These are phyloP conservation scores for Lagopus muta DNA, from an alignment of 2,113 vertebrate genomes.

Conservation along the genomic window DNA sequence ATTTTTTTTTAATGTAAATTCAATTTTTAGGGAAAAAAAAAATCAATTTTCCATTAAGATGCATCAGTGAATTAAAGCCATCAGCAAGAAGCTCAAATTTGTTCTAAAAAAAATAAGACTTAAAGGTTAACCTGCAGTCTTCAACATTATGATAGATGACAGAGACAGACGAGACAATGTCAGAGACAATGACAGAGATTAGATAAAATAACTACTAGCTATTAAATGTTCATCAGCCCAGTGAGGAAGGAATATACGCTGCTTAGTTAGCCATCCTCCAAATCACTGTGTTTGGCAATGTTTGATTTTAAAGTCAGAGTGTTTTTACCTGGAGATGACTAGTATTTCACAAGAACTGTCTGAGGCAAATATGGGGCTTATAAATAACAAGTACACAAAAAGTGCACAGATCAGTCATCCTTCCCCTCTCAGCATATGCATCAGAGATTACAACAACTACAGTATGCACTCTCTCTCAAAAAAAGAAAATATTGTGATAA, in stretches of 20 bases:
- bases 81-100: not conserved
- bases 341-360: not conserved
- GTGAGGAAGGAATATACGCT: not conserved
- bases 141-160: not conserved
- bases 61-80: constrained; percentile 19
- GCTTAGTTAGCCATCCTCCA: not conserved
- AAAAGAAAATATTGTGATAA: not conserved
- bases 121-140: constrained; percentile 19
- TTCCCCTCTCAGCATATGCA: not conserved
- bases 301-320: not conserved
- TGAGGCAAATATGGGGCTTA: not conserved
- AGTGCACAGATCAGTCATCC: not conserved
- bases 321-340: not conserved
- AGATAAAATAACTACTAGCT: not conserved
- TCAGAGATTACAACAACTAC: not conserved
- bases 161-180: no score
- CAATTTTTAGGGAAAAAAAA: not conserved
- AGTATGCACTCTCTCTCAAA: not conserved
- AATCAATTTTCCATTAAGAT: constrained; percentile 21
- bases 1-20: constrained; percentile 3
- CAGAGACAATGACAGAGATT: not conserved
- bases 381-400: not conserved
- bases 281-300: not conserved
- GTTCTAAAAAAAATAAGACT: not conserved
- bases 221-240: not conserved